Evolutionary conservation across 2,888 invertebrate species (phyloP).

Genomic region (Drosophila seclusa): DNA sequence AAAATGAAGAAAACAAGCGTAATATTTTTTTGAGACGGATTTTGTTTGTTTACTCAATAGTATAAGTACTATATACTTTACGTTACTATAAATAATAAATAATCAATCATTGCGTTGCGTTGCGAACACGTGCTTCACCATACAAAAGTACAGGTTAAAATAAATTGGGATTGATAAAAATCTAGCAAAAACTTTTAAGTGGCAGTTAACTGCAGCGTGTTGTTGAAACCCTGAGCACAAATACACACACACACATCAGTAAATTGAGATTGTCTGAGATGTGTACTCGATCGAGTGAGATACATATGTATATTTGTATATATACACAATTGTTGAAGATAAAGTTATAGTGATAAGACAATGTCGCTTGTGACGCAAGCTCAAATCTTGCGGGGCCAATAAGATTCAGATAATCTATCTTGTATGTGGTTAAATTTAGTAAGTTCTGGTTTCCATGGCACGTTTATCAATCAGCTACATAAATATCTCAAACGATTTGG

Average conservation of each 20-base stretch:
- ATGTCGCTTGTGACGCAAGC: slow-evolving; percentile 50
- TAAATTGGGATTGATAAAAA: slow-evolving; percentile 3
- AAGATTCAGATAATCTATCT: slow-evolving; percentile 34
- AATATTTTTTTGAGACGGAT: not conserved
- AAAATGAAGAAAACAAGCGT: not conserved
- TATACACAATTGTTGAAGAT: slow-evolving; percentile 20
- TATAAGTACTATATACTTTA: not conserved
- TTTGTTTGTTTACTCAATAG: not conserved
- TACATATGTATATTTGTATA: slow-evolving; percentile 2
- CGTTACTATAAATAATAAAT: not conserved
- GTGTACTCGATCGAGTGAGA: slow-evolving; percentile 42
- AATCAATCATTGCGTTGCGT: not conserved
- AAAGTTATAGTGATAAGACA: slow-evolving; percentile 34
- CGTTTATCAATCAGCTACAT: slow-evolving; percentile 6
- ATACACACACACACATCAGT: not conserved
- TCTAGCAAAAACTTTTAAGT: not conserved
- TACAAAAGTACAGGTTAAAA: slow-evolving; percentile 1
- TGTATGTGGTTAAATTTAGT: slow-evolving; percentile 25
- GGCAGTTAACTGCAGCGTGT: slow-evolving; percentile 9
- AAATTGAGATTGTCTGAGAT: slow-evolving; percentile 16
- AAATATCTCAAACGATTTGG: slow-evolving; percentile 6
- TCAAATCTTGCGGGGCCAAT: slow-evolving; percentile 6
- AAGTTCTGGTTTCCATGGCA: slow-evolving; percentile 26
- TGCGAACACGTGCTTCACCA: not conserved
- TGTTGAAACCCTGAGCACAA: slow-evolving; percentile 18